A percentile compares a stretch with the other conserved stretches of the same genome.
Evolutionary conservation across 2,888 invertebrate genomes (phyloP).

Genomic region (Sarcophaga carnaria): DNA sequence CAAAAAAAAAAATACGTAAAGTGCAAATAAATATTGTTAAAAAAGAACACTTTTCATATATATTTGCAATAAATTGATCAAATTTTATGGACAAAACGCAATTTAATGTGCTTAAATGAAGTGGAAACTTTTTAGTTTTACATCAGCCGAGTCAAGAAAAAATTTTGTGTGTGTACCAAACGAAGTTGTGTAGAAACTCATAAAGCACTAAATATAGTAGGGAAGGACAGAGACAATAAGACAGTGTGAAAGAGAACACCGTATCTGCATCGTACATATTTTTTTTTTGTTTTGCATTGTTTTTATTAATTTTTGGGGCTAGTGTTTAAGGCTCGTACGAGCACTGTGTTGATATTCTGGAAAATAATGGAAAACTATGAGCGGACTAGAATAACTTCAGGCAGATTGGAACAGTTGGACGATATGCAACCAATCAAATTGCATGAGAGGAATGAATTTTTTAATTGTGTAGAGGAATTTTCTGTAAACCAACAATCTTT

Average conservation of each 20-base stretch:
- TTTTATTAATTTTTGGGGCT: conserved; percentile 22
- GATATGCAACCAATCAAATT: conserved; percentile 70
- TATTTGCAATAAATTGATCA: conserved; percentile 14
- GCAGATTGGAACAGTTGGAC: conserved; percentile 73
- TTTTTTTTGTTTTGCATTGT: conserved; percentile 10
- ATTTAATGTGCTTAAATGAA: conserved; percentile 14
- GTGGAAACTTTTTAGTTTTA: conserved; percentile 69
- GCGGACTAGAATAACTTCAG: conserved; percentile 73
- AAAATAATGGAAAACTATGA: conserved; percentile 78
- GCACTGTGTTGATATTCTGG: conserved; percentile 56
- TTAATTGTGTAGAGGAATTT: conserved; percentile 58
- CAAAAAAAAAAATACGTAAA: conserved; percentile 38
- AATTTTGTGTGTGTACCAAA: conserved; percentile 79
- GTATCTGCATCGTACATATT: conserved; percentile 20
- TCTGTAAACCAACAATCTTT: conserved; percentile 69
- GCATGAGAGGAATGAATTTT: conserved; percentile 59
- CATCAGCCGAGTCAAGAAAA: conserved; percentile 73
- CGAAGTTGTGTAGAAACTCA: conserved; percentile 76
- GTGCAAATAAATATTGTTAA: conserved; percentile 37
- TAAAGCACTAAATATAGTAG: conserved; percentile 58
- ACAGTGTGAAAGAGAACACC: conserved; percentile 37
- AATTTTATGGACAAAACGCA: conserved; percentile 1
- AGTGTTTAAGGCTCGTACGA: not conserved
- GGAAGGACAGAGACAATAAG: conserved; percentile 45
- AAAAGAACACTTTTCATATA: not conserved